Evolutionary conservation across 2,797 vertebrate species (phyloP).

Genomic region (Pterois miles): DNA sequence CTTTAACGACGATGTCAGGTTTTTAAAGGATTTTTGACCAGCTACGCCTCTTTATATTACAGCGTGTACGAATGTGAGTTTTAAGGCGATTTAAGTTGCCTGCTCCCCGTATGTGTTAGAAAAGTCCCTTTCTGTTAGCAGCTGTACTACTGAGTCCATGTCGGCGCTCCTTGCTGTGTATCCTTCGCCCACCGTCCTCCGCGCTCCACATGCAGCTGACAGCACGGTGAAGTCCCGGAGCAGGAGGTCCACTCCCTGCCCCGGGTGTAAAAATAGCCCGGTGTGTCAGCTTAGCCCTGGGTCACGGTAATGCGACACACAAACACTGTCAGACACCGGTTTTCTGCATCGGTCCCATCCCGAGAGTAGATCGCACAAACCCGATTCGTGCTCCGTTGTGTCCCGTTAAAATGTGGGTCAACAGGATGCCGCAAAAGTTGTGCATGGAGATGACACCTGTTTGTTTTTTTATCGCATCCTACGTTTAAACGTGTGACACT

Average conservation of each 20-base stretch:
- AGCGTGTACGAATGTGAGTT: conserved; percentile 1
- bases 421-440: conserved; percentile 46
- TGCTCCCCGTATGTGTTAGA: background rate
- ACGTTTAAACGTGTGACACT: background rate
- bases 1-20: background rate
- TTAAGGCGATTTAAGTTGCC: background rate
- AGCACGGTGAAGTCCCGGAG: conserved; percentile 74
- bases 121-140: background rate
- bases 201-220: conserved; percentile 62
- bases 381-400: background rate
- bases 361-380: conserved; percentile 13
- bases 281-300: conserved; percentile 65
- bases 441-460: conserved; percentile 57
- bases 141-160: background rate
- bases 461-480: conserved; percentile 23
- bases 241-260: conserved; percentile 72
- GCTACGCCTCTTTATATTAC: background rate
- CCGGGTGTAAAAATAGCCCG: conserved; percentile 80
- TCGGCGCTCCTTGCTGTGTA: background rate
- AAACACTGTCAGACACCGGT: background rate
- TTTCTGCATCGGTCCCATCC: background rate
- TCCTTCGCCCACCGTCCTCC: background rate
- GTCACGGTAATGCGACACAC: conserved; percentile 73
- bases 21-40: background rate
- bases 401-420: conserved; percentile 42